phyloP scores from a whole-genome alignment of 2,113 vertebrate species.

The Anarhynchus alexandrinus region DNA sequence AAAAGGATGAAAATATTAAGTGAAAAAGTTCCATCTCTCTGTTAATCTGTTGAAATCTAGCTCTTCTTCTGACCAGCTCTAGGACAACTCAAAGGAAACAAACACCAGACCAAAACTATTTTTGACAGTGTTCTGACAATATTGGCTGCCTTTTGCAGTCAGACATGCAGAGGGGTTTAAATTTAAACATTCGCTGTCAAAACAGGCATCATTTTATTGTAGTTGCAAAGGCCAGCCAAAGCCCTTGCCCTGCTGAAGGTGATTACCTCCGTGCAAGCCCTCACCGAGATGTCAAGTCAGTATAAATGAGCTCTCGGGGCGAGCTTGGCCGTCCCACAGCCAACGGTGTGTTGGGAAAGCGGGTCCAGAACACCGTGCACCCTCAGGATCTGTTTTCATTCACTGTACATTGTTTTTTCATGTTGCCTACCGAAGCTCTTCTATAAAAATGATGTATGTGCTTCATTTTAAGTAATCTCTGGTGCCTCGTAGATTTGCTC shows the following conservation, averaged over 20 bases:
- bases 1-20: background rate
- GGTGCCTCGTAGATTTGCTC: background rate
- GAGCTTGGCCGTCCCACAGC: background rate
- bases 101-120: background rate
- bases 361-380: background rate
- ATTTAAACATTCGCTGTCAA: background rate
- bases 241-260: background rate
- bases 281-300: background rate
- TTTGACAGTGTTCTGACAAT: background rate
- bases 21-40: background rate
- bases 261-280: background rate
- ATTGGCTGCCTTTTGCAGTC: background rate
- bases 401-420: background rate
- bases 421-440: background rate
- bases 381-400: background rate
- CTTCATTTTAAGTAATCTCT: background rate
- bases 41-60: background rate
- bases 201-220: background rate
- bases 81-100: background rate
- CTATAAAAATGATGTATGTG: background rate
- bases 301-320: background rate
- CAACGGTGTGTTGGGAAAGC: fast-evolving
- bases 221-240: background rate
- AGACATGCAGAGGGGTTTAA: background rate
- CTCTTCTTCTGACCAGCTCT: background rate